phyloP scores from a whole-genome alignment of 2,888 invertebrate genomes.

The Meteorus cinctellus region DNA sequence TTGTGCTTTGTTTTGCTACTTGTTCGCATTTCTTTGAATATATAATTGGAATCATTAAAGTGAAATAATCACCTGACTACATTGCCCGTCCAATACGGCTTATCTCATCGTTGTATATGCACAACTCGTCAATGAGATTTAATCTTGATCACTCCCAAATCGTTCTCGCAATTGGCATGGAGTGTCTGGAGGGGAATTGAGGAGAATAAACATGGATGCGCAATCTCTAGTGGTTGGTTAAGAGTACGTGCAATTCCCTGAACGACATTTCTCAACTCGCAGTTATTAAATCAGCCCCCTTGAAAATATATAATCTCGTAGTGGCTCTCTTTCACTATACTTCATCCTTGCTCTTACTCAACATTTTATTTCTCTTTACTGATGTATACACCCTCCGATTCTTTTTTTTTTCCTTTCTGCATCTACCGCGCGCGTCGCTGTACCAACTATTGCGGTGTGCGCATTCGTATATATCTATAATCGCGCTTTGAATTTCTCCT shows the following conservation, averaged over 20 bases:
- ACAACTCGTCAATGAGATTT: conserved; percentile 18
- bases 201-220: not conserved
- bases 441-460: not conserved
- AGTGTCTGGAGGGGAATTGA: not conserved
- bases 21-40: not conserved
- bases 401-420: conserved; percentile 28
- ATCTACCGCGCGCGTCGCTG: not conserved
- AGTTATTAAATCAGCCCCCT: conserved; percentile 34
- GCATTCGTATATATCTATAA: conserved; percentile 61
- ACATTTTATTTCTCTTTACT: not conserved
- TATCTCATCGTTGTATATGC: conserved; percentile 8
- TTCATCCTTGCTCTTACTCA: not conserved
- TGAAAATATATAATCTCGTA: conserved; percentile 30
- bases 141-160: conserved; percentile 15
- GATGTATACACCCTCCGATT: not conserved
- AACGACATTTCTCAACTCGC: conserved; percentile 13
- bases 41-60: conserved; percentile 16
- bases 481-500: conserved; percentile 68
- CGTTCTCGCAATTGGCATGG: conserved; percentile 8
- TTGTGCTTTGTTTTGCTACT: not conserved
- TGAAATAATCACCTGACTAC: not conserved
- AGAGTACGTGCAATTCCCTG: not conserved
- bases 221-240: not conserved
- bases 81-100: not conserved
- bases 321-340: conserved; percentile 22